Evolutionary conservation across 2,888 invertebrate species (phyloP).

Genomic region (Polia nebulosa): DNA sequence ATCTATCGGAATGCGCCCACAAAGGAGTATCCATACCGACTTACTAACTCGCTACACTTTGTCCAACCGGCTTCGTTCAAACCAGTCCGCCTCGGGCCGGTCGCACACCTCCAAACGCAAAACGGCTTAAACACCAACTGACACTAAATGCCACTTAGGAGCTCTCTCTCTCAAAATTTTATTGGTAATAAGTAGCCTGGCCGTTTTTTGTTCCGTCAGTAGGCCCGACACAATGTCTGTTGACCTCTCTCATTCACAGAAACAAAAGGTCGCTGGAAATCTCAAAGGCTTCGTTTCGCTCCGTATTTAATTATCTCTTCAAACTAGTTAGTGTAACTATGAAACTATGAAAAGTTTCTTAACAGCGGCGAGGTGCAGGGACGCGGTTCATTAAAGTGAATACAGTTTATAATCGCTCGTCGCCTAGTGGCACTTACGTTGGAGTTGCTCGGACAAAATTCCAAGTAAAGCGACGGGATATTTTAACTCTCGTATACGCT

Average conservation of each 20-base stretch:
- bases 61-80: constrained; percentile 86
- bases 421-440: constrained; percentile 74
- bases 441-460: constrained; percentile 73
- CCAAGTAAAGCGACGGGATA: constrained; percentile 82
- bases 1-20: constrained; percentile 90
- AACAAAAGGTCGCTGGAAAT: constrained; percentile 58
- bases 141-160: constrained; percentile 89
- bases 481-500: constrained; percentile 84
- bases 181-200: constrained; percentile 87
- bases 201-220: constrained; percentile 76
- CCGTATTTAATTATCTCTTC: constrained; percentile 59
- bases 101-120: constrained; percentile 66
- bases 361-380: constrained; percentile 48
- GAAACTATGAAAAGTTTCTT: constrained; percentile 59
- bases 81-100: constrained; percentile 79
- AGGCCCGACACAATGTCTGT: constrained; percentile 69
- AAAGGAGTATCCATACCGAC: constrained; percentile 85
- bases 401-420: constrained; percentile 78
- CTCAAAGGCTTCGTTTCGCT: constrained; percentile 50
- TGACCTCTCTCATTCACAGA: constrained; percentile 73
- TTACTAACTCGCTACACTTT: constrained; percentile 87
- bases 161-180: constrained; percentile 87
- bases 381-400: constrained; percentile 64
- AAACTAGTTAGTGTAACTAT: constrained; percentile 58
- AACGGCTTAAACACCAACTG: constrained; percentile 86